These are phyloP conservation scores for Lagocephalus sceleratus DNA, from an alignment of 2,797 vertebrate genomes.

Conservation along the genomic window DNA sequence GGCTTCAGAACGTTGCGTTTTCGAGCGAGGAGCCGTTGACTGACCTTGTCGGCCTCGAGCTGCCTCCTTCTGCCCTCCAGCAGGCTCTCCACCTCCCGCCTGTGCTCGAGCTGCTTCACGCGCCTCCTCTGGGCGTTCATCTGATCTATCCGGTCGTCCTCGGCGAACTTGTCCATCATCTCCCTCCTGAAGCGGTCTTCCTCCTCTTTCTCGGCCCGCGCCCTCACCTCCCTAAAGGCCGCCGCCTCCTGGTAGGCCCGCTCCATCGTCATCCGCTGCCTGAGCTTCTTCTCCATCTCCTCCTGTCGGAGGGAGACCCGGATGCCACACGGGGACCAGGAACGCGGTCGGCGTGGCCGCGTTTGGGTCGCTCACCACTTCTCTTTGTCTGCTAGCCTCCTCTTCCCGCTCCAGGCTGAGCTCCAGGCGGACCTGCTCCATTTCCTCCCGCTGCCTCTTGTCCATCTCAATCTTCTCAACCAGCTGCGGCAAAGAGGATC, in stretches of 20 bases:
- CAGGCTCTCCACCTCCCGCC: constrained; percentile 81
- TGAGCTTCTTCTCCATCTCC: constrained; percentile 85
- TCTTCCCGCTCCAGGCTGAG: constrained; percentile 85
- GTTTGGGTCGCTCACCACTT: constrained; percentile 75
- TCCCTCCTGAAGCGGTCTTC: constrained; percentile 80
- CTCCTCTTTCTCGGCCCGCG: constrained; percentile 78
- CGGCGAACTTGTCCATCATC: constrained; percentile 86
- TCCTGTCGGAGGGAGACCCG: constrained; percentile 69
- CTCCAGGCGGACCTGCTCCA: constrained; percentile 82
- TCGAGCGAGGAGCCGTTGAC: too few relatives aligned
- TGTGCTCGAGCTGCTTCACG: constrained; percentile 90
- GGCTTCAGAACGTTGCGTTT: too few relatives aligned
- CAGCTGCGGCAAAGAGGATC: constrained; percentile 67
- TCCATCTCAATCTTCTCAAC: constrained; percentile 79
- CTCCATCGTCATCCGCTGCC: constrained; percentile 81
- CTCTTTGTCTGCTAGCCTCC: constrained; percentile 72
- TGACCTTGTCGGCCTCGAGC: constrained; percentile 83
- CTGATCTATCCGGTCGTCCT: constrained; percentile 88
- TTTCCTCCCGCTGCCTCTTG: constrained; percentile 79
- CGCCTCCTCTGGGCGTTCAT: constrained; percentile 87
- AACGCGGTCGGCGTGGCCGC: neutral
- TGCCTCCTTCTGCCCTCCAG: constrained; percentile 80
- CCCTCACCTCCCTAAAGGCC: constrained; percentile 78
- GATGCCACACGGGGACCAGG: neutral
- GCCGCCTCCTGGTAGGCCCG: constrained; percentile 81